Conservation (phyloP, 2,888 invertebrate species). For the Neria commutata region DNA sequence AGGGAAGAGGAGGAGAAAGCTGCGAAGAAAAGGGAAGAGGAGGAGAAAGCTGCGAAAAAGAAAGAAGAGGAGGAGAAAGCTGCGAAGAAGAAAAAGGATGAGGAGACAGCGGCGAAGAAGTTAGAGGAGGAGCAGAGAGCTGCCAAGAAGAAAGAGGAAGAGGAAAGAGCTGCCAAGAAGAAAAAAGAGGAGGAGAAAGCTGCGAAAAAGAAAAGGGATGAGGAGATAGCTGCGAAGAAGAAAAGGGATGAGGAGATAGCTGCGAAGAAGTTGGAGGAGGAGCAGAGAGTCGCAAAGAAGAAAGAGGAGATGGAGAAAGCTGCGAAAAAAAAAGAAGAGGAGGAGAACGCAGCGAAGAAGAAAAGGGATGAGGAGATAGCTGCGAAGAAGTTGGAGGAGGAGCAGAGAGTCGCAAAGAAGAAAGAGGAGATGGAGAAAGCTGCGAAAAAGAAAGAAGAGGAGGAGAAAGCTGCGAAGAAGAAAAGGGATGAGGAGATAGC, state of each 20-base stretch:
- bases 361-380: neutral
- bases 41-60: too few relatives aligned
- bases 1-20: too few relatives aligned
- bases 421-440: neutral
- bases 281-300: slow-evolving; percentile 1
- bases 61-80: too few relatives aligned
- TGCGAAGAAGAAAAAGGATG: too few relatives aligned
- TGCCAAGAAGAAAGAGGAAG: too few relatives aligned
- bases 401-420: neutral
- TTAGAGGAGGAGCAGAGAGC: too few relatives aligned
- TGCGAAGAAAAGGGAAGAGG: too few relatives aligned
- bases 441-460: neutral
- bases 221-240: too few relatives aligned
- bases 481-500: neutral
- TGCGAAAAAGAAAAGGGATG: neutral
- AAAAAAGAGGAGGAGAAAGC: neutral
- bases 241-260: neutral
- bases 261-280: too few relatives aligned
- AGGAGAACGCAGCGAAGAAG: neutral
- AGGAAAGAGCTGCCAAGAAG: neutral
- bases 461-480: too few relatives aligned
- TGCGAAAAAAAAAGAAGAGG: neutral
- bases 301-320: neutral
- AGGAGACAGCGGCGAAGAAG: too few relatives aligned
- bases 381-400: neutral